Percentiles rank a stretch among this genome's conserved stretches.
Evolutionary conservation across 2,113 vertebrate genomes (phyloP).

Genomic region (Candoia aspera): DNA sequence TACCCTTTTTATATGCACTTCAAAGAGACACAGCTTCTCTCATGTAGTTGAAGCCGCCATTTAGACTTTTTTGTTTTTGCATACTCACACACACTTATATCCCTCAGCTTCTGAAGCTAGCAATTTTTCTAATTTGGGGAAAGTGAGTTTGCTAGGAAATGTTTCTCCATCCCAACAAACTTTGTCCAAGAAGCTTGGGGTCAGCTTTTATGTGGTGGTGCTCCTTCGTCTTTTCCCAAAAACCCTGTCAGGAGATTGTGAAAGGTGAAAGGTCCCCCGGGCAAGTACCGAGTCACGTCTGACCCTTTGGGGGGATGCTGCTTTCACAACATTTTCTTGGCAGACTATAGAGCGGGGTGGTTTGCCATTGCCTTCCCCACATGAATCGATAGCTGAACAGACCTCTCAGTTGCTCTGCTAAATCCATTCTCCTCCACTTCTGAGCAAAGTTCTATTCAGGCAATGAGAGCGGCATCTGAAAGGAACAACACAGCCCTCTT

Average conservation of each 20-base stretch:
- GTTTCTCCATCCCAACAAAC: not conserved
- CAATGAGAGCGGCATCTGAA: constrained; percentile 47
- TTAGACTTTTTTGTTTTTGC: not conserved
- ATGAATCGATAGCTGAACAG: not conserved
- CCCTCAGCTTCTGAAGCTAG: not conserved
- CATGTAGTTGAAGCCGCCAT: not conserved
- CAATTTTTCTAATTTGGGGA: not conserved
- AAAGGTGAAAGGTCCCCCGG: no score
- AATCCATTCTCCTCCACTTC: constrained; percentile 41
- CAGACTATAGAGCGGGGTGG: no score
- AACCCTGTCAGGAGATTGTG: not conserved
- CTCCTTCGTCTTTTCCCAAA: not conserved
- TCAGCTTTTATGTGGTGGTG: not conserved
- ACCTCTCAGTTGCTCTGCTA: constrained; percentile 4
- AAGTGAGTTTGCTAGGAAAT: not conserved
- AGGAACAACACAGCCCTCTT: constrained; percentile 56
- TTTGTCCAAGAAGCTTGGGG: not conserved
- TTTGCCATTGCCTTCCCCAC: no score
- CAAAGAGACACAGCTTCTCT: not conserved
- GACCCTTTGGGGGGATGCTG: no score
- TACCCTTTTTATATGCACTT: not conserved
- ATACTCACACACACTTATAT: not conserved
- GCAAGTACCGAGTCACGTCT: no score
- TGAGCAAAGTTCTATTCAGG: constrained; percentile 37
- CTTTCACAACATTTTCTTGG: no score